These are phyloP conservation scores for Meganola albula DNA, from an alignment of 2,888 invertebrate genomes.

Conservation along the genomic window DNA sequence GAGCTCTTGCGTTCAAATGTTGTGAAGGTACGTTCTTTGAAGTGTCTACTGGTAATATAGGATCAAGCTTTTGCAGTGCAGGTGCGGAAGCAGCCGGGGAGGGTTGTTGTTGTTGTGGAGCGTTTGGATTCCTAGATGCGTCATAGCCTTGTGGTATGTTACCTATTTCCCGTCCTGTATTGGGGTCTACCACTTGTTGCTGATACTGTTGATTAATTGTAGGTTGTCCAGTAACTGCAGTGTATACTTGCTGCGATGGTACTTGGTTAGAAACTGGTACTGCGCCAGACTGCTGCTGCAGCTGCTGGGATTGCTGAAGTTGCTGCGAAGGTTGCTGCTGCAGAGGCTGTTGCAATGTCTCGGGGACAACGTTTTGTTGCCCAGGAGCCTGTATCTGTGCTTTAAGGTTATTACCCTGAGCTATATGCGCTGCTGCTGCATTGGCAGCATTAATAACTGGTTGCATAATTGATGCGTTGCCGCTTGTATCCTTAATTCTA, in stretches of 20 bases:
- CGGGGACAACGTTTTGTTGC: conserved; percentile 9
- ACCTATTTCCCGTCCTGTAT: conserved; percentile 22
- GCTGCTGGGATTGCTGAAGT: too few species aligned
- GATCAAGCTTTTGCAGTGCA: conserved; percentile 40
- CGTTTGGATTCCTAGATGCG: conserved; percentile 19
- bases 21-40: conserved; percentile 29
- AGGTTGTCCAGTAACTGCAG: conserved; percentile 25
- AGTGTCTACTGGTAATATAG: conserved; percentile 51
- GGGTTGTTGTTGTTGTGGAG: conserved; percentile 7
- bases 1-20: conserved; percentile 18
- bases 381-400: conserved; percentile 8
- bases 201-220: conserved; percentile 20
- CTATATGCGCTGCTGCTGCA: conserved; percentile 21
- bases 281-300: too few species aligned
- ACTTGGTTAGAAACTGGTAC: conserved; percentile 19
- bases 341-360: conserved; percentile 5
- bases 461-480: conserved; percentile 17
- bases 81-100: conserved; percentile 6
- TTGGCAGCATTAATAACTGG: conserved; percentile 28
- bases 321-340: too few species aligned
- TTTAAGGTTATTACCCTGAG: conserved; percentile 12
- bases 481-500: conserved; percentile 10
- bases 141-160: conserved; percentile 28
- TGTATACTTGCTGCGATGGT: conserved; percentile 30
- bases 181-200: conserved; percentile 29